Base-by-base conservation (phyloP, 2,888 invertebrate genomes). In the Julus scanicus region DNA sequence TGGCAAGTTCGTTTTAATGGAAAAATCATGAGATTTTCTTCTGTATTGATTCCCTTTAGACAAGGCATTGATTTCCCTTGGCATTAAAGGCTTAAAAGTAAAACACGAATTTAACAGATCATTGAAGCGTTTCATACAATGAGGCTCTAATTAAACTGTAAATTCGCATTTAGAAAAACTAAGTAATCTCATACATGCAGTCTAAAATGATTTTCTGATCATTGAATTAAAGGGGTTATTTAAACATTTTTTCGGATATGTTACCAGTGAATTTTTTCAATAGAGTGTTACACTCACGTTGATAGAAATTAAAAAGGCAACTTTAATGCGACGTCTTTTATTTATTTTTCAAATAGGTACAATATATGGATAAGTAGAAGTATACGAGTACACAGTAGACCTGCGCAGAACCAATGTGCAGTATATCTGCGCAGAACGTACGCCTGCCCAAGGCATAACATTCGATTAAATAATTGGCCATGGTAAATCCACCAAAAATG, bases 1-100 rank as follows among this genome's bases (percentile, higher is more conserved):
- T n/a, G 63, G n/a, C 63, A 63, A 20, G 63, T 63, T n/a, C 63
- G 20, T 63, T 63, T 20, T 6, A 5, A 63, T 20, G 63, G 63
- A 3, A 20, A 49, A 63, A 63, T 20, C 63, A 29, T 29, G 29
- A 63, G 20, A 63, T 63, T 63, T 63, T 8, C 63, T 20, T 4
- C 20, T 8, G 63, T 20, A 63, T 63, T 63, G 63, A 63, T 63
- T 63, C 63, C 17, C 53, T 63, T 20, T 8, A 63, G 20, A 15
- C n/a, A 63, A 20, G n/a, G 63, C 63, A 20, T 63, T 63, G 63
- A 63, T 63, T 63, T 63, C 63, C 63, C 63, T 20, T 63, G 63
- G 20, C 1, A 63, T 63, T 63, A 63, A n/a, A 63, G 17, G 63
- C 63, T 63, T 20, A 63, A 63, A 63, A 63, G 63, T 63, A 63